Base-by-base conservation (phyloP, 2,113 vertebrate genomes). In the Genyomyrus donnyi region DNA sequence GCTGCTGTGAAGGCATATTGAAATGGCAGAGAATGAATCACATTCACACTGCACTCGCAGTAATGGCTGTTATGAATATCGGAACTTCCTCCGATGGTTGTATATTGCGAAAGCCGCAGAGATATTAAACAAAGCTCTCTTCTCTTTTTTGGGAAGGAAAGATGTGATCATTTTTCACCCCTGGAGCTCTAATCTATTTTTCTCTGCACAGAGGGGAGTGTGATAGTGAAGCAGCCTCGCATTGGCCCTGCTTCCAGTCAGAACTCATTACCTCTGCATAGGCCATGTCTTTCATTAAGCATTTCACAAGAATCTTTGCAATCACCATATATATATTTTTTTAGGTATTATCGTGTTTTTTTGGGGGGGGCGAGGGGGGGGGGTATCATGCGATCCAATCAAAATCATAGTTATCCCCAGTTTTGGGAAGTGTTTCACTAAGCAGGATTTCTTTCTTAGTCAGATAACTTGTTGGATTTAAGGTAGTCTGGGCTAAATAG, bases 101-200 rank as follows among this genome's bases (percentile, higher is more conserved):
- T 85, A 85, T 89, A 85, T 89, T 84, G 42, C 31, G 52, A 70
- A 85, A 89, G 52, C 45, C 49, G 84, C 77, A 85, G 80, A 89
- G 53, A 85, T 89, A 85, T 89, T 84, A 85, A 89, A 89, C 52
- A 89, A 85, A 84, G 52, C 24, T 56, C 42, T 89, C 45, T 88
- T 62, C 87, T 88, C 53, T 45, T 89, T 89, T 89, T 89, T 46
- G 52, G 52, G 52, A 80, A 85, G 52, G 77, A 80, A 70, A 27
- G 58, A 62, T 86, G 35, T 86, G 80, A 90, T 90, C 85, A 90
- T 70, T 90, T 90, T 90, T 90, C 89, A 90, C 85, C 58, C 85
- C 70, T 21, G 45, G 70, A 87, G 85, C 85, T 74, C 48, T 90
- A 86, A 89, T 89, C 88, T 52, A 56, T 83, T 62, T 90, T 90